phyloP scores from a whole-genome alignment of 1,140 invertebrate species.

The Pogonus chalceus region DNA sequence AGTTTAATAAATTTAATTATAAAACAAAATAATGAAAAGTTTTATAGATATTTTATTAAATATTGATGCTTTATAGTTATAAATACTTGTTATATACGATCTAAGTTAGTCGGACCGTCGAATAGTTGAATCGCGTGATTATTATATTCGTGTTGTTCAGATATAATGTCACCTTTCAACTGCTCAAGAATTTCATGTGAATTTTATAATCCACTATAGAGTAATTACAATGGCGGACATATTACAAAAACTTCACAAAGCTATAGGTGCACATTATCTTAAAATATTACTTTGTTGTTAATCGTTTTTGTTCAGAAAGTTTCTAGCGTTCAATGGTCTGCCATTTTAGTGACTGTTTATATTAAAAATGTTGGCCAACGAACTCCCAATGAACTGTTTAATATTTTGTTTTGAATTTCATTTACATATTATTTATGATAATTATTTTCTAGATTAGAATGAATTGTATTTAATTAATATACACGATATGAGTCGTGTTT shows the following conservation, averaged over 20 bases:
- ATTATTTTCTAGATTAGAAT: too few species aligned
- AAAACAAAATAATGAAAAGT: too few species aligned
- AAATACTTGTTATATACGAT: neutral
- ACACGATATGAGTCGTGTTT: too few species aligned
- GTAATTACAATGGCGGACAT: neutral
- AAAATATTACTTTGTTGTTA: neutral
- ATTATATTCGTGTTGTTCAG: neutral
- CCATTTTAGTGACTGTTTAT: too few species aligned
- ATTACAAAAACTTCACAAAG: neutral
- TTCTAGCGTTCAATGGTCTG: neutral
- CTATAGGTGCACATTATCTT: neutral
- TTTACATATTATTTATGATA: too few species aligned
- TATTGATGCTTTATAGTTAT: too few species aligned
- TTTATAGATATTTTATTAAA: too few species aligned
- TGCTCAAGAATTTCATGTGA: neutral
- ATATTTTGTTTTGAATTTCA: too few species aligned
- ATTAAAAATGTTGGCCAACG: too few species aligned
- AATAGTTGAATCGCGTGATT: neutral
- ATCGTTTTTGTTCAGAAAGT: neutral
- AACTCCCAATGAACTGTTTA: too few species aligned
- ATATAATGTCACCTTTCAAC: neutral
- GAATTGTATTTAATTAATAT: too few species aligned
- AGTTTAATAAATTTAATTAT: too few species aligned
- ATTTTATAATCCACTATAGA: neutral
- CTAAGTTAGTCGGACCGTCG: neutral